Evolutionary conservation across 2,113 vertebrate species (phyloP).

Genomic region (Bagarius yarrelli): DNA sequence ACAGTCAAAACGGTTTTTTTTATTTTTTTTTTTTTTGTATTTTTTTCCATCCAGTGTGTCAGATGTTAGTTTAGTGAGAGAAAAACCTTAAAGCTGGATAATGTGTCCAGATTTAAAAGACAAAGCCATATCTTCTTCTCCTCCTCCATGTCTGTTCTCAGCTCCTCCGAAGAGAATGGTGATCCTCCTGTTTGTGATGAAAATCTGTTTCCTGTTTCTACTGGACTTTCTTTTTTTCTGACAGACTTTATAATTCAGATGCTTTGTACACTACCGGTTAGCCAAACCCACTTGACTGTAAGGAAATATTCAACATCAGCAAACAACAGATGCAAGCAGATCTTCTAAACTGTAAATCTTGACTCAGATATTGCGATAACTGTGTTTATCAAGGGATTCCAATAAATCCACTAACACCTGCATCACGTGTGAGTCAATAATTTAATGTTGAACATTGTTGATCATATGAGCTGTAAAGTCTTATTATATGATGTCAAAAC

Average conservation of each 20-base stretch:
- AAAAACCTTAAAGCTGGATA: constrained; percentile 51
- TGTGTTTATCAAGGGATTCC: constrained; percentile 76
- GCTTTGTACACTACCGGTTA: constrained; percentile 74
- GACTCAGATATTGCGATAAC: constrained; percentile 75
- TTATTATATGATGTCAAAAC: background rate
- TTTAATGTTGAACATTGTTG: background rate
- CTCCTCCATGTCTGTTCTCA: constrained; percentile 23
- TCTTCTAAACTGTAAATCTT: constrained; percentile 70
- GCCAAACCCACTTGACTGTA: constrained; percentile 61
- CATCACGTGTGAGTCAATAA: background rate
- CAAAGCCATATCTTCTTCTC: constrained; percentile 69
- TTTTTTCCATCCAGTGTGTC: constrained; percentile 18
- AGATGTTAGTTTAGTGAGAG: background rate
- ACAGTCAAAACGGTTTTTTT: background rate
- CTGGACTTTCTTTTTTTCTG: constrained; percentile 46
- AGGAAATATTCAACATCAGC: constrained; percentile 64
- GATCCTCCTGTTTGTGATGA: constrained; percentile 57
- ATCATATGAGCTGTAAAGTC: constrained; percentile 15
- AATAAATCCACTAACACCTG: constrained; percentile 70
- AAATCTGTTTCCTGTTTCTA: constrained; percentile 64
- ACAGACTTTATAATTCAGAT: constrained; percentile 66
- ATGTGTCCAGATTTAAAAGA: constrained; percentile 61
- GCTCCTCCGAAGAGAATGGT: too few relatives aligned
- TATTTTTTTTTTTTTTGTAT: background rate
- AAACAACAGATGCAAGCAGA: constrained; percentile 61